Evolutionary conservation across 2,888 invertebrate genomes (phyloP), one percentile per base, ranked within the genome.

Genomic region (Diadegma fenestrale): DNA sequence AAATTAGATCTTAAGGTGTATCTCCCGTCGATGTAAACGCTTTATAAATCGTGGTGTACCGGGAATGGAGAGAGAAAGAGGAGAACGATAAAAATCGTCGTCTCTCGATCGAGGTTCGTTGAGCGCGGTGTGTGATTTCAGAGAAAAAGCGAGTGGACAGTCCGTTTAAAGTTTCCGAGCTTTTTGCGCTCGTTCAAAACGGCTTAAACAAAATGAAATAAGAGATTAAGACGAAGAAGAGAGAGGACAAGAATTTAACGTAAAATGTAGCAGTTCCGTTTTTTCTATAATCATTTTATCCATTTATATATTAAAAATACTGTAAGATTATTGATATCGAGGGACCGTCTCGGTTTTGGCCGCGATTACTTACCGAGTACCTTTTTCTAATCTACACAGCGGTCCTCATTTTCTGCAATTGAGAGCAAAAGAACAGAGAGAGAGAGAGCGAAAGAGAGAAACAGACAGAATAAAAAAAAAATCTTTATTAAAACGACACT

Each of bases 281-380:
- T 85, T 73, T 71, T 45, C 71, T 63, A 80, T 76, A 82, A 82
- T 82, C 12, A 41, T 82, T 82, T 85, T 71, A 79, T 79, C 58
- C 54, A 66, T 79, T 82, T 79, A 69, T 51, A 82, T n/a, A 61
- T 48, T 68, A 37, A n/a, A n/a, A n/a, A 33, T 71, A 71, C 19
- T 33, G 30, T 48, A 51, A 66, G 71, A 51, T 81, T 81, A 79
- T 71, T 8, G 43, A 81, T 82, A 76, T 78, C 54, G 51, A 73
- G 73, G 66, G 84, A 81, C 73, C 76, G 84, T 76, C 64, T 69
- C 51, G 71, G 58, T 37, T 80, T 73, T 73, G 81, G 77, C 73
- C 73, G 72, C 73, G 77, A 80, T 80, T 84, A 84, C 76, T 84
- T 84, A 84, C 48, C 45, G 66, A 80, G 80, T 80, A 80, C 58